Percentiles rank a stretch among this genome's conserved stretches.
These are phyloP conservation scores for Mola mola DNA, from an alignment of 2,113 vertebrate genomes.

Conservation along the genomic window DNA sequence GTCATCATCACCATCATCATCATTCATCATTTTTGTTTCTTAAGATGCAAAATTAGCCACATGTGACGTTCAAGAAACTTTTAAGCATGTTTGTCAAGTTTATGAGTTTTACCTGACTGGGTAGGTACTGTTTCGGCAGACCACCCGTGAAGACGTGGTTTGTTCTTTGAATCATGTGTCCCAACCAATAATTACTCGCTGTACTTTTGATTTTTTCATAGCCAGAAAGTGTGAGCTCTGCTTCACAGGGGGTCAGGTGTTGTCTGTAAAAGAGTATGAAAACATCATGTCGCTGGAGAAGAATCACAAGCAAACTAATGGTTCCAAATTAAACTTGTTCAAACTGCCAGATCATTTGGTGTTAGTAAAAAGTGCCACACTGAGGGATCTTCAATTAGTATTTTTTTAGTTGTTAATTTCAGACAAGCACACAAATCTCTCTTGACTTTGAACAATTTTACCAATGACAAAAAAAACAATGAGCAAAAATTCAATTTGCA, in stretches of 20 bases:
- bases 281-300: not conserved
- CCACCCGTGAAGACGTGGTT: slow-evolving; percentile 83
- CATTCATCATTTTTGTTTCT: not conserved
- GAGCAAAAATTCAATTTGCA: too few species aligned
- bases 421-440: too few species aligned
- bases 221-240: slow-evolving; percentile 78
- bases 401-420: too few species aligned
- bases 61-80: too few species aligned
- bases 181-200: slow-evolving; percentile 65
- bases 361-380: too few species aligned
- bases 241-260: slow-evolving; percentile 80
- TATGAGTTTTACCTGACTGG: slow-evolving; percentile 78
- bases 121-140: slow-evolving; percentile 72
- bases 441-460: too few species aligned
- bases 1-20: slow-evolving; percentile 15
- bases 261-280: slow-evolving; percentile 76
- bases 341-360: not conserved
- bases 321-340: not conserved
- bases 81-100: too few species aligned
- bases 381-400: too few species aligned
- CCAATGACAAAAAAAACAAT: too few species aligned
- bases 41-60: not conserved
- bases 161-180: slow-evolving; percentile 63
- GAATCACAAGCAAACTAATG: not conserved
- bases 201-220: slow-evolving; percentile 60